phyloP scores from a whole-genome alignment of 2,113 vertebrate species.

The Eulacestoma nigropectus region DNA sequence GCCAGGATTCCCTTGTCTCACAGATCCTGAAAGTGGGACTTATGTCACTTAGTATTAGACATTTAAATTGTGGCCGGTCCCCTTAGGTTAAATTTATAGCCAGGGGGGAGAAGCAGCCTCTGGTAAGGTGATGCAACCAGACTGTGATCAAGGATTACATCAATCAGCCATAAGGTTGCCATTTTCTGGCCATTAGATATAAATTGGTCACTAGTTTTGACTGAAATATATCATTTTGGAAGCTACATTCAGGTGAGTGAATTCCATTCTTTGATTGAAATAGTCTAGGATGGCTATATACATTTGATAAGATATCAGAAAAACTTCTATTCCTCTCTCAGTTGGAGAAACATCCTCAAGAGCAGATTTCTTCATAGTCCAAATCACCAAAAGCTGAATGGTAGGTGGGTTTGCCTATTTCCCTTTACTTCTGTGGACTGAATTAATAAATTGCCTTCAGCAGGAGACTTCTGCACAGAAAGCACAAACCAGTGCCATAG shows the following conservation, averaged over 20 bases:
- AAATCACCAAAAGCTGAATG: neutral
- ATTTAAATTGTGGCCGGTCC: neutral
- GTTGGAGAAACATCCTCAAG: neutral
- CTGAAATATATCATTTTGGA: neutral
- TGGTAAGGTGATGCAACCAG: neutral
- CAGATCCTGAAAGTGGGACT: neutral
- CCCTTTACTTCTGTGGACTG: neutral
- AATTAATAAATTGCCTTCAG: neutral
- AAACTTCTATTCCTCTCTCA: neutral
- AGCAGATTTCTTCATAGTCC: neutral
- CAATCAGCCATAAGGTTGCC: neutral
- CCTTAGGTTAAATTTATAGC: neutral
- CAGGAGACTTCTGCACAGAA: neutral
- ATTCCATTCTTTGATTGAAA: neutral
- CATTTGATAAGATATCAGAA: neutral
- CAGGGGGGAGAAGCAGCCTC: neutral
- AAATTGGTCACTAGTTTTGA: neutral
- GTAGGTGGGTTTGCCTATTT: neutral
- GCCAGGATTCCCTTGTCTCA: neutral
- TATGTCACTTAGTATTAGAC: neutral
- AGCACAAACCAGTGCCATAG: neutral
- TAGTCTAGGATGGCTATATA: neutral
- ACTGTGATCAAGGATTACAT: neutral
- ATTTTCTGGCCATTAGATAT: neutral
- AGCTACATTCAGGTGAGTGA: neutral